These are phyloP conservation scores for Phaenicophaeus curvirostris DNA, from an alignment of 2,797 vertebrate species.

Conservation along the genomic window DNA sequence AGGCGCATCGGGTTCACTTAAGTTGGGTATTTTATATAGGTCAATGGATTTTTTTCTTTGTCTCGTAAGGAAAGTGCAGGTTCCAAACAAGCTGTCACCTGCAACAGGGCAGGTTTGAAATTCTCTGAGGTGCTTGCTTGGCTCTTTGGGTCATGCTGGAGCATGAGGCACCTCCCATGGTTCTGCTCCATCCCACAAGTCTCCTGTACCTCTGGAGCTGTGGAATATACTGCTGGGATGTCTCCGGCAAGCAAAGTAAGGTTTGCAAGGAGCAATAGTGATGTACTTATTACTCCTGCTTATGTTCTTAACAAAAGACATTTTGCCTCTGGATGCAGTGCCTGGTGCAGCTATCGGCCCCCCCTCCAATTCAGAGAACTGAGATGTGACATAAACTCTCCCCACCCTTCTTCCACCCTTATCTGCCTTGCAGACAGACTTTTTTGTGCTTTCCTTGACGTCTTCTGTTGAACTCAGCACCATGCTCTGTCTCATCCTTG, in stretches of 20 bases:
- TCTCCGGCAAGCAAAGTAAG: neutral
- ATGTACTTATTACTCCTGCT: neutral
- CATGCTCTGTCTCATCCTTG: fast-evolving
- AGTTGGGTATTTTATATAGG: neutral
- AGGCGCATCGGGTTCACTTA: neutral
- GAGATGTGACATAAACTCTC: neutral
- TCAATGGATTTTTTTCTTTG: neutral
- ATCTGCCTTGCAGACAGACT: neutral
- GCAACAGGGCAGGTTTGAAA: neutral
- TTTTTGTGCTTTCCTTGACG: constrained; percentile 17
- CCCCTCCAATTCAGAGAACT: neutral
- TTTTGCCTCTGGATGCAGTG: fast-evolving
- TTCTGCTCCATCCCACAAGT: fast-evolving
- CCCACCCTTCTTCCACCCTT: constrained; percentile 27
- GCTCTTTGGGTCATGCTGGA: fast-evolving
- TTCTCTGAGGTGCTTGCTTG: neutral
- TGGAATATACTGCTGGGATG: neutral
- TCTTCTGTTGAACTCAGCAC: neutral
- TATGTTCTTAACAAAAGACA: neutral
- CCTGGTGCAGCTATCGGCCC: fast-evolving
- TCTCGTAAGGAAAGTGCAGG: neutral
- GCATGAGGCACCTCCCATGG: neutral
- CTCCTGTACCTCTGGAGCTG: neutral
- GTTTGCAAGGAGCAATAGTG: neutral
- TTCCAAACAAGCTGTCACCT: neutral